Evolutionary conservation across 2,113 vertebrate species (phyloP).

Genomic region (Poeciliopsis occidentalis): DNA sequence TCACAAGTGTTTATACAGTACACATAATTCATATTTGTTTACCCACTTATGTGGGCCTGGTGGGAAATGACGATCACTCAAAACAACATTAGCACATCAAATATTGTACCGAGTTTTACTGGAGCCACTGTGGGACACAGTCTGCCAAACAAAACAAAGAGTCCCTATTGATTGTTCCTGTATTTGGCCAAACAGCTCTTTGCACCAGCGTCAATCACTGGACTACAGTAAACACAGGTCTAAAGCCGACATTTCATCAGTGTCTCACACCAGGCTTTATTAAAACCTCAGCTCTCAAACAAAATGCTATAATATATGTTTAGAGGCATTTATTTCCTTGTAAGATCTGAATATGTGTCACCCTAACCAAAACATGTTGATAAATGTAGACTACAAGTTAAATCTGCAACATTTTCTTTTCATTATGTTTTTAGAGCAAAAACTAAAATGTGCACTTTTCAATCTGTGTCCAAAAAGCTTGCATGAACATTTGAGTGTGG

Average conservation of each 20-base stretch:
- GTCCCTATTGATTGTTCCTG: conserved; percentile 64
- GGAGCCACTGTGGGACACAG: conserved; percentile 40
- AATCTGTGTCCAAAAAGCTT: no score
- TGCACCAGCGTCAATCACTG: conserved; percentile 56
- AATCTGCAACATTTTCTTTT: no score
- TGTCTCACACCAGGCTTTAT: neutral
- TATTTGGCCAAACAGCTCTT: conserved; percentile 70
- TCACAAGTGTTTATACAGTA: conserved; percentile 56
- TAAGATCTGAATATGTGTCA: no score
- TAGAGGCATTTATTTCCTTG: neutral
- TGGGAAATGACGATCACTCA: conserved; percentile 71
- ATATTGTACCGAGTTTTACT: conserved; percentile 63
- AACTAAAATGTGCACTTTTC: no score
- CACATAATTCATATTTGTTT: conserved; percentile 71
- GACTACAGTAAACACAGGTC: conserved; percentile 59
- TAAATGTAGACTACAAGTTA: no score
- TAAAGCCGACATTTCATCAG: conserved; percentile 40
- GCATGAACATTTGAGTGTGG: no score
- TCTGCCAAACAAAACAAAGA: conserved; percentile 65
- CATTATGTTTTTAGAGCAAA: no score
- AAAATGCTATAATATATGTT: neutral
- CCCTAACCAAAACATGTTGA: no score
- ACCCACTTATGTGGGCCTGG: conserved; percentile 60
- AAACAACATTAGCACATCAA: conserved; percentile 72
- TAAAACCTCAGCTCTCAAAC: conserved; percentile 1